Percentiles rank a stretch among this genome's conserved stretches.
phyloP scores from a whole-genome alignment of 2,888 invertebrate species.

The Trichogramma evanescens region DNA sequence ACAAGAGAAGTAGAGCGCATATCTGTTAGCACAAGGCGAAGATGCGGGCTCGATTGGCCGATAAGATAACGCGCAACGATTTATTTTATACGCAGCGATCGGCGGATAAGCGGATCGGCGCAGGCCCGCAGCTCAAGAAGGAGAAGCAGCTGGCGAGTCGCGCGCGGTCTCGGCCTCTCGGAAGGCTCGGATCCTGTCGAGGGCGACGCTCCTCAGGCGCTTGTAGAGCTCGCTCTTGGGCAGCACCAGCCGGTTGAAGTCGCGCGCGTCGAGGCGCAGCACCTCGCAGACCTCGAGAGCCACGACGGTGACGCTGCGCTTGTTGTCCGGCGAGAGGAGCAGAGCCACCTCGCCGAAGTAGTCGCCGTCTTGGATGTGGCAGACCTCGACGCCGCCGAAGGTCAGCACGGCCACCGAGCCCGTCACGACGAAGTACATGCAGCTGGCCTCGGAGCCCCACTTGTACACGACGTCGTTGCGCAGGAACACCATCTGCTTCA shows the following conservation, averaged over 20 bases:
- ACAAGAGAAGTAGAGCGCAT: too few species aligned
- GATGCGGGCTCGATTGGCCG: too few species aligned
- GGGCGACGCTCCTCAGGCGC: conserved; percentile 31
- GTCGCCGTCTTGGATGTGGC: conserved; percentile 55
- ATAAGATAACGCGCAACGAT: too few species aligned
- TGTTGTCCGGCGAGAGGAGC: conserved; percentile 47
- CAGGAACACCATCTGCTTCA: conserved; percentile 37
- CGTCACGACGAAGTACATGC: conserved; percentile 44
- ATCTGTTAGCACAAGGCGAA: too few species aligned
- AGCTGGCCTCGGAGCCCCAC: conserved; percentile 32
- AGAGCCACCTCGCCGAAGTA: conserved; percentile 51
- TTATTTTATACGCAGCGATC: too few species aligned
- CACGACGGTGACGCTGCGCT: conserved; percentile 51
- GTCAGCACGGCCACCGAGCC: conserved; percentile 40
- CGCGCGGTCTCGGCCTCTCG: too few species aligned
- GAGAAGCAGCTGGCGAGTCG: too few species aligned
- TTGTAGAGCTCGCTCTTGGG: conserved; percentile 30
- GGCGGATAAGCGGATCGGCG: too few species aligned
- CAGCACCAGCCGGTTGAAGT: conserved; percentile 46
- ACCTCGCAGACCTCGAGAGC: conserved; percentile 58
- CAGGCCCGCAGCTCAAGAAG: too few species aligned
- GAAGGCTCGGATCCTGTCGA: conserved; percentile 22
- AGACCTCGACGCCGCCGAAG: conserved; percentile 39
- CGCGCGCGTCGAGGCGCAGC: conserved; percentile 50
- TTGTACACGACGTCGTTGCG: conserved; percentile 39